Percentiles rank a stretch among this genome's conserved stretches.
phyloP scores from a whole-genome alignment of 2,797 vertebrate genomes.

The Centropyge bicolor region DNA sequence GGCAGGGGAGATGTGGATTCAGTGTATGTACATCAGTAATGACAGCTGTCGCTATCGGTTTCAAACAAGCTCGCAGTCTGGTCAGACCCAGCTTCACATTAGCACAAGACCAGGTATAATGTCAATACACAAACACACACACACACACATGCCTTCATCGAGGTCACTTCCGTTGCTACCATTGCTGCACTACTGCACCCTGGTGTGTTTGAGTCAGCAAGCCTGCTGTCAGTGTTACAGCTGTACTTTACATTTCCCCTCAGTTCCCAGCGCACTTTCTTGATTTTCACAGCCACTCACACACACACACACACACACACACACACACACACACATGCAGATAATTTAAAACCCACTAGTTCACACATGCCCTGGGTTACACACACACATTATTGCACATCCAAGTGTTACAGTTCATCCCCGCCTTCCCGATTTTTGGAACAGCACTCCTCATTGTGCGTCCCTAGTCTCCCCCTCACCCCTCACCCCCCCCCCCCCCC shows the following conservation, averaged over 20 bases:
- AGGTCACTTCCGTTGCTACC: conserved; percentile 71
- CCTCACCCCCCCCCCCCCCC: conserved; percentile 19
- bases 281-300: conserved; percentile 20
- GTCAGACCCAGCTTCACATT: conserved; percentile 79
- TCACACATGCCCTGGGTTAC: conserved; percentile 47
- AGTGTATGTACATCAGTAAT: conserved; percentile 81
- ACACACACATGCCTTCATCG: conserved; percentile 25
- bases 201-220: conserved; percentile 75
- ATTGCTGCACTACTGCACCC: conserved; percentile 62
- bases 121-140: conserved; percentile 29
- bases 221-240: conserved; percentile 73
- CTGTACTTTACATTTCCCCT: conserved; percentile 74
- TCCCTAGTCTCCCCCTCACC: conserved; percentile 10
- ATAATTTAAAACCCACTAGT: conserved; percentile 26
- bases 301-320: conserved; percentile 22
- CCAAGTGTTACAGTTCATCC: conserved; percentile 71
- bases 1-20: conserved; percentile 66
- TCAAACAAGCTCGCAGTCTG: conserved; percentile 73
- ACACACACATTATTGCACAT: conserved; percentile 52
- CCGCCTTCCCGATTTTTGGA: conserved; percentile 68
- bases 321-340: conserved; percentile 13
- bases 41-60: conserved; percentile 84
- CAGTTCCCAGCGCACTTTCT: conserved; percentile 50
- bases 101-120: conserved; percentile 82
- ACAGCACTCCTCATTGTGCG: conserved; percentile 81